Conservation (phyloP, 2,113 vertebrate species). For the Cacatua alba region DNA sequence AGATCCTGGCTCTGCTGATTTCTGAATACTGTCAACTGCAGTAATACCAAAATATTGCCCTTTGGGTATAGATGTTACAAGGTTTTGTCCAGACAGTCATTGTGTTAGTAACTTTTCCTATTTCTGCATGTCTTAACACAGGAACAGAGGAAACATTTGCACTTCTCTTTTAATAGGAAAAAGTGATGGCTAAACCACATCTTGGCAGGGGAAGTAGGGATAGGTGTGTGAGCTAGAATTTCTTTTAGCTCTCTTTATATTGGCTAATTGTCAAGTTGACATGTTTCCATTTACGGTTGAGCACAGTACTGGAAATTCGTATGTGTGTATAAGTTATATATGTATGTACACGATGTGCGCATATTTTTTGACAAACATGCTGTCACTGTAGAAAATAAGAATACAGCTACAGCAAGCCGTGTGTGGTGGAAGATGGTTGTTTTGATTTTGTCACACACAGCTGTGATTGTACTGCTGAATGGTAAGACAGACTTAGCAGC, state of each 20-base stretch:
- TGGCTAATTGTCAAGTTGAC: conserved; percentile 27
- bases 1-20: background rate
- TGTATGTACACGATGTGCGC: rapidly evolving
- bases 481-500: background rate
- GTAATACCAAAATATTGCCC: background rate
- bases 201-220: conserved; percentile 2
- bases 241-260: conserved; percentile 19
- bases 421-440: background rate
- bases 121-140: background rate
- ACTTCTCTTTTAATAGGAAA: conserved; percentile 25
- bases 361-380: background rate
- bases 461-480: background rate
- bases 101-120: background rate
- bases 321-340: background rate
- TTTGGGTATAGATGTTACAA: background rate
- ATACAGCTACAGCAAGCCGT: background rate
- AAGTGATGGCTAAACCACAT: conserved; percentile 54
- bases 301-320: background rate
- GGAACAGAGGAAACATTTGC: conserved; percentile 44
- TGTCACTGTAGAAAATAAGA: background rate
- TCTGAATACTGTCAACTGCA: background rate
- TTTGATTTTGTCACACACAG: background rate
- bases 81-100: background rate
- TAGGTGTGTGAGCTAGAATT: conserved; percentile 3
- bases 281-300: background rate